A percentile compares a stretch with the other conserved stretches of the same genome.
Conservation (phyloP, 92 coral and sea anemone genomes). For the Paragorgia papillata region DNA sequence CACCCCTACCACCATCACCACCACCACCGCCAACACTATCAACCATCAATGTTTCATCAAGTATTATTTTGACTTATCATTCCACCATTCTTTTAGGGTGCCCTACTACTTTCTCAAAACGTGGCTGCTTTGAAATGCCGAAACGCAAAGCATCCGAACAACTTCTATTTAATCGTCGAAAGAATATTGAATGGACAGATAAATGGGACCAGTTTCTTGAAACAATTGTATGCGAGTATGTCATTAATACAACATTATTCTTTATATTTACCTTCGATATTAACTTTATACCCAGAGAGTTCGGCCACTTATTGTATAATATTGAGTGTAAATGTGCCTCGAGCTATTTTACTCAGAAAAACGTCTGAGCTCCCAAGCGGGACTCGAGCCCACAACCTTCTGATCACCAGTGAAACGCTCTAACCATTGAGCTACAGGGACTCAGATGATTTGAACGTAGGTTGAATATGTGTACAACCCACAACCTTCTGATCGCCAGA, state of each 20-base stretch:
- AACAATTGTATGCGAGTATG: constrained; percentile 34
- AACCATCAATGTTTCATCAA: not conserved
- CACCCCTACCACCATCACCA: not conserved
- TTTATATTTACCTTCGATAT: not conserved
- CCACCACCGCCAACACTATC: not conserved
- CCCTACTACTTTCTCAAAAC: constrained; percentile 16
- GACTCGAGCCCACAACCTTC: no score
- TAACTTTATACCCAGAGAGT: not conserved
- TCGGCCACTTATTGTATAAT: no score
- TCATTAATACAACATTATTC: not conserved
- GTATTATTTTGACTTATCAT: not conserved
- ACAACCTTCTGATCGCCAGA: no score
- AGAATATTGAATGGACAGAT: constrained; percentile 21
- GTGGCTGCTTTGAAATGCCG: constrained; percentile 25
- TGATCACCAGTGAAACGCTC: no score
- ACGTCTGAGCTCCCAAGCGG: no score
- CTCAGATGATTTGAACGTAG: no score
- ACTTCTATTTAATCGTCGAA: constrained; percentile 38
- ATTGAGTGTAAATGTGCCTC: no score
- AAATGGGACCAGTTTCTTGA: constrained; percentile 33
- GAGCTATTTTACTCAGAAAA: no score
- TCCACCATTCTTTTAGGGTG: constrained; percentile 18
- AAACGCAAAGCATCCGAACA: not conserved
- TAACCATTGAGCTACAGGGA: no score
- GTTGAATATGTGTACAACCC: no score